These are phyloP conservation scores for Otus scops DNA, from an alignment of 2,797 vertebrate species.

Conservation along the genomic window DNA sequence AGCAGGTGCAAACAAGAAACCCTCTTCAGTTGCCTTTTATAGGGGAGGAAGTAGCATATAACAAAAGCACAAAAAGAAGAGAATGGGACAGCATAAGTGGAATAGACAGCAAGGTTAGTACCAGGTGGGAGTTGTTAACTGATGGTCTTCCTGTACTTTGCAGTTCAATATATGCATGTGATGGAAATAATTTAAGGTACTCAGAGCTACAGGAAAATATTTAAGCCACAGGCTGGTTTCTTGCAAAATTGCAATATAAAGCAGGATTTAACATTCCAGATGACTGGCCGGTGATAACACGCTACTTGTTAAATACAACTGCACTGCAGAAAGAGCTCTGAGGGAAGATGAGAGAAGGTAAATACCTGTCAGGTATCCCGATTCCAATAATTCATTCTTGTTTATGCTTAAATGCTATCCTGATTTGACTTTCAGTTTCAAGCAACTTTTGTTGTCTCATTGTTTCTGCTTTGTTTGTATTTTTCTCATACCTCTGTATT, in stretches of 20 bases:
- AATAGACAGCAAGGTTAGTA: not conserved
- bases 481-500: not conserved
- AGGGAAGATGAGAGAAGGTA: not conserved
- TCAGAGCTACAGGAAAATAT: not conserved
- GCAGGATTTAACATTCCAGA: not conserved
- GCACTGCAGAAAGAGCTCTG: not conserved
- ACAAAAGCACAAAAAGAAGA: not conserved
- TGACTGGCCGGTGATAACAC: not conserved
- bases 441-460: not conserved
- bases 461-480: not conserved
- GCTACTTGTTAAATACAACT: not conserved
- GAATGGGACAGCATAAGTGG: not conserved
- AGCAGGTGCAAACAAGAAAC: not conserved
- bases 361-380: not conserved
- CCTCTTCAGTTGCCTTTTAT: not conserved
- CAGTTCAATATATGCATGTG: accelerated
- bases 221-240: not conserved
- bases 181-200: not conserved
- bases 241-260: not conserved
- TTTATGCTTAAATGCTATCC: not conserved
- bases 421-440: not conserved
- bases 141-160: not conserved
- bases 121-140: not conserved
- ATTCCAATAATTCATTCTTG: not conserved
- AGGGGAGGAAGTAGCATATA: not conserved